A percentile compares a stretch with the other conserved stretches of the same genome.
Conservation (phyloP, 2,888 invertebrate genomes). For the Sinelater perroti region DNA sequence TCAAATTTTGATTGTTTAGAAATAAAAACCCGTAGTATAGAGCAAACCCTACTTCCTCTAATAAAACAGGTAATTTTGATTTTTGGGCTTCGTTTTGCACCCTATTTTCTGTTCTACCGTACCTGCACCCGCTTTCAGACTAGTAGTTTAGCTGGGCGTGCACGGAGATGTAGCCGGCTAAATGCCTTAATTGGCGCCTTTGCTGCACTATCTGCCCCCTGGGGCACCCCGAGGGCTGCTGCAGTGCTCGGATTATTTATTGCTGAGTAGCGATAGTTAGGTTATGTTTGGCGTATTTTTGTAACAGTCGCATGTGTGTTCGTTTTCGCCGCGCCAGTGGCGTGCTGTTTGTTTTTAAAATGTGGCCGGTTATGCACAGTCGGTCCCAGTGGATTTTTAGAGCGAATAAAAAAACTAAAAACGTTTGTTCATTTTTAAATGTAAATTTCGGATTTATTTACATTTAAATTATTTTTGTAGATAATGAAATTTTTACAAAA, state of each 20-base stretch:
- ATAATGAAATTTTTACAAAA: too few species aligned
- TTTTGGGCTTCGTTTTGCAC: slow-evolving; percentile 10
- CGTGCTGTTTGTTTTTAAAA: background rate
- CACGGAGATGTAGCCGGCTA: too few species aligned
- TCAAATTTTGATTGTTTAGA: slow-evolving; percentile 72
- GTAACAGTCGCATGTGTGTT: slow-evolving; percentile 19
- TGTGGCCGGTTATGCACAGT: background rate
- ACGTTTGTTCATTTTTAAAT: background rate
- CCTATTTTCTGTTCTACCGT: background rate
- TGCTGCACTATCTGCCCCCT: too few species aligned
- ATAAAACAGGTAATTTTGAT: slow-evolving; percentile 84
- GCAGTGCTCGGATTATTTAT: slow-evolving; percentile 16
- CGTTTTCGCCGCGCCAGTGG: slow-evolving; percentile 7
- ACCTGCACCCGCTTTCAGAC: slow-evolving; percentile 3
- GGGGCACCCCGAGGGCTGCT: too few species aligned
- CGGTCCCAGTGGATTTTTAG: background rate
- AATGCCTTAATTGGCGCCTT: too few species aligned
- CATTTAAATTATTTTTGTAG: too few species aligned
- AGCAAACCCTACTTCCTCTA: slow-evolving; percentile 91
- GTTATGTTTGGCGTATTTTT: slow-evolving; percentile 26
- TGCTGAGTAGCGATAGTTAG: slow-evolving; percentile 1
- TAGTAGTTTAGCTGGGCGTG: slow-evolving; percentile 21
- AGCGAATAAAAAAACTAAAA: background rate
- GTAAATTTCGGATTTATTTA: too few species aligned
- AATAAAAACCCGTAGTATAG: slow-evolving; percentile 93